Evolutionary conservation across 2,113 vertebrate species (phyloP), one percentile per base, ranked within the genome.

Genomic region (Ahaetulla prasina): DNA sequence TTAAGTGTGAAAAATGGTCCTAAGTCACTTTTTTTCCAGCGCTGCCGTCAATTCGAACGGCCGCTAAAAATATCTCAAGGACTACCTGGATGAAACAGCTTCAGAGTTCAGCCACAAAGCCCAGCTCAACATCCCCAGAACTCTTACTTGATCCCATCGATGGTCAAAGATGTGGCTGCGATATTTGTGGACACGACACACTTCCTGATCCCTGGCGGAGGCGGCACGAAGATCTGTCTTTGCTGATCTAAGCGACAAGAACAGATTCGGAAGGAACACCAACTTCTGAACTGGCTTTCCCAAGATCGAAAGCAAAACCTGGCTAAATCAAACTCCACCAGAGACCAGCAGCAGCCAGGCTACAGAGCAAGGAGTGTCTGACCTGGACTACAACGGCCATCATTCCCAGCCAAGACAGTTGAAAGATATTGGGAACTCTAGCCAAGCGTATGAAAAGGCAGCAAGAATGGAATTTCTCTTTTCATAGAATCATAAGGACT

Each of bases 131-230:
- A 55, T 3, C 11, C 23, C 16, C 23, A 23, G 93, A 95, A 94
- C 43, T 43, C 96, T 97, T 27, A 99, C 99, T 98, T 98, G 96
- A 99, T 98, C 93, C 99, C 98, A 93, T 98, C 97, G 92, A 99
- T 98, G 16, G 99, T 99, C 94, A 99, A 97, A 93, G 99, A 99
- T 1, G 99, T 99, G 85, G 99, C 99, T 95, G 99, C 99, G 84
- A 99, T 99, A 95, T 99, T 99, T 2, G 99, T 99, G 49, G 99
- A 98, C 53, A 99, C 98, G 3, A 99, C 98, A 95, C 99, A 99
- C 93, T 99, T 99, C 47, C 99, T 98, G 94, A 99, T 98, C 92
- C 98, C 97, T 49, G 95, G 93, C 84, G 99, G 99, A 22, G 99
- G 97, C 39, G 99, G 98, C 95, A 99, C 98, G 98, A 99, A 99